These are phyloP conservation scores for Spodoptera frugiperda DNA, from an alignment of 1,140 invertebrate species.

Conservation along the genomic window DNA sequence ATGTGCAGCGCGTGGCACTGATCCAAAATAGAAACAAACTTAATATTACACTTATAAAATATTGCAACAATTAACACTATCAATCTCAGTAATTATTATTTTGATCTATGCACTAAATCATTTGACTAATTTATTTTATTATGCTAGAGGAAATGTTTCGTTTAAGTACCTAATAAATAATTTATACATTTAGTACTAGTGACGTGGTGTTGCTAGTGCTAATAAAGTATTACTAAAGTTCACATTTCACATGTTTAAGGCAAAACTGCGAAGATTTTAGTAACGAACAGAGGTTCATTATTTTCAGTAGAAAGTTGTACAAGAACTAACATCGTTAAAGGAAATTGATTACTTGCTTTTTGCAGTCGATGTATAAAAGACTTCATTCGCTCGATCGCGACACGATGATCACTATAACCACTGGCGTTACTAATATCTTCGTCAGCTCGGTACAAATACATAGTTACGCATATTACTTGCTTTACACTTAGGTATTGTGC, in stretches of 20 bases:
- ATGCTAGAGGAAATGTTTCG: slow-evolving; percentile 53
- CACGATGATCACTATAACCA: not conserved
- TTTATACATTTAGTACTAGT: slow-evolving; percentile 54
- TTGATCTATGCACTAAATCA: slow-evolving; percentile 60
- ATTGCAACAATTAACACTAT: slow-evolving; percentile 66
- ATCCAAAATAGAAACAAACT: slow-evolving; percentile 48
- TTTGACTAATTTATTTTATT: slow-evolving; percentile 63
- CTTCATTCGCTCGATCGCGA: no score
- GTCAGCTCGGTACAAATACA: slow-evolving; percentile 17
- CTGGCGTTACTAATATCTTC: slow-evolving; percentile 29
- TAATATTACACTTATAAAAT: slow-evolving; percentile 50
- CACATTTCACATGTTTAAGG: not conserved
- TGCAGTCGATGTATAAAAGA: no score
- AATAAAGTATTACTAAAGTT: slow-evolving; percentile 41
- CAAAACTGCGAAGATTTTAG: slow-evolving; percentile 39
- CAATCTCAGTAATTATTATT: slow-evolving; percentile 63
- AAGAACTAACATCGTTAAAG: no score
- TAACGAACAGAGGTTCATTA: not conserved
- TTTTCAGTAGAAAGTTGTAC: no score
- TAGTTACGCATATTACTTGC: slow-evolving; percentile 41
- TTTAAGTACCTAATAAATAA: slow-evolving; percentile 52
- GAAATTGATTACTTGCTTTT: no score
- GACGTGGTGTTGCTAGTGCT: slow-evolving; percentile 50
- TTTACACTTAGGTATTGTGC: slow-evolving; percentile 49
- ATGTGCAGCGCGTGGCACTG: slow-evolving; percentile 39